These are phyloP conservation scores for Alaudala cheleensis DNA, from an alignment of 2,113 vertebrate genomes.

Conservation along the genomic window DNA sequence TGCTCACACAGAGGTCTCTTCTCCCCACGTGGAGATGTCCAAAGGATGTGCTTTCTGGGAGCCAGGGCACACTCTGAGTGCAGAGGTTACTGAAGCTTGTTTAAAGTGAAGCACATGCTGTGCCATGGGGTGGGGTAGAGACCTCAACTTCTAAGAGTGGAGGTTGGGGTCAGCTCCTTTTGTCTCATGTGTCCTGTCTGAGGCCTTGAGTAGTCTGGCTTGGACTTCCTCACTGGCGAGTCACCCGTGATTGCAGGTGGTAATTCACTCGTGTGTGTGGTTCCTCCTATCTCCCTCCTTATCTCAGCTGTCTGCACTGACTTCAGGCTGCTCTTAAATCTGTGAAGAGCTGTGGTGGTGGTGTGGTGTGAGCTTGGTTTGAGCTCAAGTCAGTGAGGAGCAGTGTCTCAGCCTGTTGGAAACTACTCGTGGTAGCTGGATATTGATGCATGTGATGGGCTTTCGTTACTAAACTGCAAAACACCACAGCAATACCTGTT, in stretches of 20 bases:
- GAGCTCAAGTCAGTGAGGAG: neutral
- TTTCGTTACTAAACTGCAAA: neutral
- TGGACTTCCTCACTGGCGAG: neutral
- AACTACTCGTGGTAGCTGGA: accelerated
- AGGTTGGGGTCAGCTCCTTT: neutral
- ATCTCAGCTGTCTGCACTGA: neutral
- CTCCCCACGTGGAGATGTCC: accelerated
- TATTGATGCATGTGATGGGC: accelerated
- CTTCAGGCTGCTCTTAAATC: neutral
- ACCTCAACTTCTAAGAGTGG: neutral
- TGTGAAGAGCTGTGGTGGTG: neutral
- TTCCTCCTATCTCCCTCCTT: conserved; percentile 12
- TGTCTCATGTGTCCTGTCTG: neutral
- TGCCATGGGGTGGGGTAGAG: accelerated
- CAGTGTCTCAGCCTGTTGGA: neutral
- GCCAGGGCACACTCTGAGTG: no score
- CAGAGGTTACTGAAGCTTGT: neutral
- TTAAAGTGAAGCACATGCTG: accelerated
- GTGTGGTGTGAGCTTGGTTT: neutral
- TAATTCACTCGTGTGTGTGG: neutral
- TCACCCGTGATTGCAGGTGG: neutral
- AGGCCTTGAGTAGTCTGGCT: neutral
- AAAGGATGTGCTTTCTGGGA: accelerated
- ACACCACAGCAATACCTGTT: accelerated
- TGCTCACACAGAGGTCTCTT: accelerated